Base-by-base conservation (phyloP, 2,797 vertebrate genomes). In the Neomorphus geoffroyi region DNA sequence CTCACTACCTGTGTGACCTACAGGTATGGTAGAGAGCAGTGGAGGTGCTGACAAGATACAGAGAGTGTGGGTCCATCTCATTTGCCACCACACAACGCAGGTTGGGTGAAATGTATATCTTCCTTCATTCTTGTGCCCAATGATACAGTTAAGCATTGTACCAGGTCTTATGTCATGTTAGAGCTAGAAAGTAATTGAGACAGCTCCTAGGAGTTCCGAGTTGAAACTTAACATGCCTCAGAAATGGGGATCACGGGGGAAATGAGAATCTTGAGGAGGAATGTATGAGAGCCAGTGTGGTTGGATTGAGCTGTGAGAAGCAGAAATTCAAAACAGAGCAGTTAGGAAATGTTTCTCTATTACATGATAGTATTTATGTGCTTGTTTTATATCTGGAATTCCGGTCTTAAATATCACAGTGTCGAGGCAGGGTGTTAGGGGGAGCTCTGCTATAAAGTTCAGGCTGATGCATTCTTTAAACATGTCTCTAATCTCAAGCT, bases 41-140 rank as follows among this genome's bases (percentile, higher is more conserved):
- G n/a, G 51, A 64, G 32, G 30, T 73, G 45, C 65, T 53, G 39
- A 4, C 28, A 48, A 32, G n/a, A 21, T 37, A 10, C 23, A 32
- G 33, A 28, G 30, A 18, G 39, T 13, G 3, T 10, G 12, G 43
- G 9, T 16, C 1, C 0, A 27, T 51, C 18, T 73, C 15, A 5
- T 18, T 37, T 4, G 18, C 74, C 65, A 23, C 27, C 35, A 41
- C 27, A 28, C 67, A 41, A 4, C 28, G 14, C 7, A 27, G n/a
- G 1, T 24, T 53, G 56, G 13, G 33, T 67, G 46, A 28, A 69
- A 39, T 4, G 11, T 5, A 0, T 6, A 3, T 35, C 27, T 28
- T 50, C 41, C 43, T 32, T 6, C 24, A 0, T 3, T 39, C 28
- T 11, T 24, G 24, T 32, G n/a, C 48, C 32, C 50, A 12, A 57